Conservation (phyloP, 2,888 invertebrate species). For the Selenia dentaria region DNA sequence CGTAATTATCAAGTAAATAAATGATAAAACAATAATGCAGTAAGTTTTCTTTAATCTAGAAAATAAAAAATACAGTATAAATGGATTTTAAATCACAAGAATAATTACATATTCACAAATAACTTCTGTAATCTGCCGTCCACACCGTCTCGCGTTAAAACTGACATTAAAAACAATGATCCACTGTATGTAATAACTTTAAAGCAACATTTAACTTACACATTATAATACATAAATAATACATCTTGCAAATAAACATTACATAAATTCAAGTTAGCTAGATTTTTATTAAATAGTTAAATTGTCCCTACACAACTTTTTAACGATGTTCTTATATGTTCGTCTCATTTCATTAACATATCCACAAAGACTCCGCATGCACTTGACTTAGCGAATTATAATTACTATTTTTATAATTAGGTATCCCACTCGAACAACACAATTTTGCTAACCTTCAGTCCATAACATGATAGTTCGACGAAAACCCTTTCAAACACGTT, state of each 20-base stretch:
- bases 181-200: conserved; percentile 76
- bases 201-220: conserved; percentile 83
- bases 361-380: conserved; percentile 16
- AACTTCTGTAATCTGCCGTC: conserved; percentile 72
- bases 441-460: conserved; percentile 60
- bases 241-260: conserved; percentile 81
- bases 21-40: conserved; percentile 52
- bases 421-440: conserved; percentile 46
- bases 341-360: conserved; percentile 5
- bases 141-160: conserved; percentile 71
- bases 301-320: conserved; percentile 75
- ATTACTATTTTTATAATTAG: conserved; percentile 43
- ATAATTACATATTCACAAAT: conserved; percentile 85
- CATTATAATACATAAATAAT: conserved; percentile 83
- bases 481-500: conserved; percentile 53
- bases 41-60: conserved; percentile 84
- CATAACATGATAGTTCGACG: conserved; percentile 59
- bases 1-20: conserved; percentile 15
- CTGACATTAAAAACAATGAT: conserved; percentile 76
- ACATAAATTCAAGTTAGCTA: conserved; percentile 83
- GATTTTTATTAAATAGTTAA: conserved; percentile 72
- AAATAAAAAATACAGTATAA: conserved; percentile 84
- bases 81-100: conserved; percentile 84
- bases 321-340: conserved; percentile 42
- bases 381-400: conserved; percentile 66